Percentiles rank a stretch among this genome's conserved stretches.
These are phyloP conservation scores for Gadus chalcogrammus DNA, from an alignment of 2,113 vertebrate genomes.

Conservation along the genomic window DNA sequence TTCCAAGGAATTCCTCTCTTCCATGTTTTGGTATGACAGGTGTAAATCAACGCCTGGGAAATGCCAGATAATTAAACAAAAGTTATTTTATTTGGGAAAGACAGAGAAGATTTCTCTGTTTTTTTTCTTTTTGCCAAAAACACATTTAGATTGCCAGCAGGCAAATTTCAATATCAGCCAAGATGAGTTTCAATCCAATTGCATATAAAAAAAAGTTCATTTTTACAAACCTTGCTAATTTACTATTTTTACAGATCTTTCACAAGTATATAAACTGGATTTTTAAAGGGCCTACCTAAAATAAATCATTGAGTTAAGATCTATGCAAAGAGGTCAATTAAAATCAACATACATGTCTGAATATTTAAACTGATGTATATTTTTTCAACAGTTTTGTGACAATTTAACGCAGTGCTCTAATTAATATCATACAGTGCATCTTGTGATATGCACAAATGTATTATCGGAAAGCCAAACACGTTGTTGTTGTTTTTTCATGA, in stretches of 20 bases:
- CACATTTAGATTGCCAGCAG: conserved; percentile 20
- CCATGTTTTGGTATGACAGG: too few relatives aligned
- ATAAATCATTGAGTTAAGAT: conserved; percentile 33
- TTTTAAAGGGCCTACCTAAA: conserved; percentile 29
- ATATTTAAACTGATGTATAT: conserved; percentile 31
- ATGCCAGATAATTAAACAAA: conserved; percentile 30
- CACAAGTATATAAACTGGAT: conserved; percentile 27
- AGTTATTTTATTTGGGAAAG: conserved; percentile 44
- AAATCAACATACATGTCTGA: conserved; percentile 48
- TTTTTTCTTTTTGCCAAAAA: conserved; percentile 14
- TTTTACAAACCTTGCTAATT: conserved; percentile 29
- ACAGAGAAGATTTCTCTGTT: conserved; percentile 27
- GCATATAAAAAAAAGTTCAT: conserved; percentile 30
- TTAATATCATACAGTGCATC: conserved; percentile 47
- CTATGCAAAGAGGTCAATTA: conserved; percentile 32
- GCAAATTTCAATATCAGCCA: conserved; percentile 11
- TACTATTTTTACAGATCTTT: conserved; percentile 45
- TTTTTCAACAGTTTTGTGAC: conserved; percentile 27
- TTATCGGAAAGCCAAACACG: conserved; percentile 48
- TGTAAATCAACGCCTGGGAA: conserved; percentile 21
- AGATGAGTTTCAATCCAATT: conserved; percentile 33
- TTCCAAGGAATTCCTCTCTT: too few relatives aligned
- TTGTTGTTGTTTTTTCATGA: conserved; percentile 47
- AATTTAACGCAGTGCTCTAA: conserved; percentile 55
- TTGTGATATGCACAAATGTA: conserved; percentile 50